Evolutionary conservation across 2,888 invertebrate species (phyloP), one percentile per base, ranked within the genome.

Genomic region (Parnassius glacialis): DNA sequence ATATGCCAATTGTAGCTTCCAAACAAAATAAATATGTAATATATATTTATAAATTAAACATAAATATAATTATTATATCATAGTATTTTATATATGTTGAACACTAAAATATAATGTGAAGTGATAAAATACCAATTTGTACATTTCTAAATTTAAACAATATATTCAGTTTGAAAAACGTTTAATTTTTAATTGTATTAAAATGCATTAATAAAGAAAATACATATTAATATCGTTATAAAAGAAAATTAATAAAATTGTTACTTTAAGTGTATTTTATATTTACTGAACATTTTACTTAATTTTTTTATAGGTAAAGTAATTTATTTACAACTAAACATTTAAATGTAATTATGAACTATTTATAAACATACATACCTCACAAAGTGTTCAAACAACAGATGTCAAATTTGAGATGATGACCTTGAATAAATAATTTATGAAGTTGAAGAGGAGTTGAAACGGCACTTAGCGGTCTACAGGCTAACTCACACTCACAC

Each of bases 1-100:
- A 90, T 86, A 87, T 80, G 79, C 76, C 90, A 90, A 90, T 90
- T 90, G 85, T 74, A 76, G 47, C 82, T 81, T 80, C 75, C 75
- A 81, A 87, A 84, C 82, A 83, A 81, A 76, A 74, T 80, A 74
- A 25, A 52, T 25, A 51, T 42, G 12, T 43, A 55, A 12, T 11
- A 54, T 13, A 20, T 34, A 25, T 56, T 20, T 51, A 10, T 48
- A 47, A 53, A 57, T 3, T 13, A 20, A 3, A 41, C 1, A 41
- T 13, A 56, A 34, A 11, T 1, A 47, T 7, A 9, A 50, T 50
- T 10, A 16, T 7, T 34, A 34, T 34, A 34, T 34, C 34, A 34
- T 34, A 34, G 34, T 34, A 34, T 34, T 34, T 34, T 34, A 20
- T 20, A 20, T 20, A 20, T 1, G 20, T 34, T 7, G 7, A 34